Percentiles rank a stretch among this genome's conserved stretches.
Conservation (phyloP, 2,888 invertebrate species). For the Gari tellinella region DNA sequence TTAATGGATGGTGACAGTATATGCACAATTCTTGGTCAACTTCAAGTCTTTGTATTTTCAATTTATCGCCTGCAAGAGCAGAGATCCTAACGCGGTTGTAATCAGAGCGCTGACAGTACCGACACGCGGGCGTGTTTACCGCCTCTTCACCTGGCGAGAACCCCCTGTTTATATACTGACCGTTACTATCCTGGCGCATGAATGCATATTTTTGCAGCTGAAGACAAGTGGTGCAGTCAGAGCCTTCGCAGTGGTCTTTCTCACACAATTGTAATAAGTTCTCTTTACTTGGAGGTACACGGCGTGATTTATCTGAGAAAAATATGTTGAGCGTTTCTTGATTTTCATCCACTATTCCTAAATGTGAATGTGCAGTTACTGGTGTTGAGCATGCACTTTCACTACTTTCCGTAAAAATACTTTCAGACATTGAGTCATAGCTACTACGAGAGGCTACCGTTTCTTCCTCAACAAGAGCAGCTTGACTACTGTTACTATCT, state of each 20-base stretch:
- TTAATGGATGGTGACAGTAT: constrained; percentile 30
- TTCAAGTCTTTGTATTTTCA: constrained; percentile 45
- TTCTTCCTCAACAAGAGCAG: constrained; percentile 53
- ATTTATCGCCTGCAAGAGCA: constrained; percentile 36
- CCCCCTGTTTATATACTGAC: too few species aligned
- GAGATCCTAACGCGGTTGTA: constrained; percentile 48
- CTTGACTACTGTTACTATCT: constrained; percentile 58
- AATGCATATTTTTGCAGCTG: neutral
- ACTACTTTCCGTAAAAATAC: constrained; percentile 47
- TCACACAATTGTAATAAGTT: constrained; percentile 28
- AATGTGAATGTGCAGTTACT: constrained; percentile 22
- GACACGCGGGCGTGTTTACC: constrained; percentile 6
- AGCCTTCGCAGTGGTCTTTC: constrained; percentile 50
- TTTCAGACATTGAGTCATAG: constrained; percentile 56
- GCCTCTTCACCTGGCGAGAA: too few species aligned
- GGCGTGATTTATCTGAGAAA: neutral
- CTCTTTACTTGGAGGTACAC: constrained; percentile 1
- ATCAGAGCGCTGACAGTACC: constrained; percentile 27
- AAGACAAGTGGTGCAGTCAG: constrained; percentile 32
- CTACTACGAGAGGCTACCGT: constrained; percentile 47
- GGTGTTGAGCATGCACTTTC: constrained; percentile 51
- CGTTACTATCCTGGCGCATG: too few species aligned
- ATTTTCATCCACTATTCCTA: constrained; percentile 22
- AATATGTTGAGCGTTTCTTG: neutral
- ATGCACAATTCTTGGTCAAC: constrained; percentile 4